Evolutionary conservation across 2,113 vertebrate species (phyloP).

Genomic region (Pelodiscus sinensis): DNA sequence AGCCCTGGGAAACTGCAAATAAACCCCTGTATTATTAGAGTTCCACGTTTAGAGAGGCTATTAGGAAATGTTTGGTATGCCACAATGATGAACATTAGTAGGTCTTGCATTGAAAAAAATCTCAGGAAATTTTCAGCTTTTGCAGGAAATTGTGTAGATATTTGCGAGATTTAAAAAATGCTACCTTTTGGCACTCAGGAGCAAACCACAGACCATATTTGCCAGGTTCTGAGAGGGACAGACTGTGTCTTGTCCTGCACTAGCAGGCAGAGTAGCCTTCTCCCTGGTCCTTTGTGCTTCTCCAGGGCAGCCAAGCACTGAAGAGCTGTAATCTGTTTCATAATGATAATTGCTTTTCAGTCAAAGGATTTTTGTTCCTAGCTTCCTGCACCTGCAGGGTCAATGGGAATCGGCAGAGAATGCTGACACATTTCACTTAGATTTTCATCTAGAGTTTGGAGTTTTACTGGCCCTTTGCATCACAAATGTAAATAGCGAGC

Average conservation of each 20-base stretch:
- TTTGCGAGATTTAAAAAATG: not conserved
- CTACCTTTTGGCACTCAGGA: not conserved
- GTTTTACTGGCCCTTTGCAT: not conserved
- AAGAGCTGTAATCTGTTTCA: not conserved
- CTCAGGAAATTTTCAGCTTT: not conserved
- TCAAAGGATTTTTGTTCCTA: not conserved
- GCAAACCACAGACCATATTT: not conserved
- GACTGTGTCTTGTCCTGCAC: not conserved
- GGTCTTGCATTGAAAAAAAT: not conserved
- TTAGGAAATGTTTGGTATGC: not conserved
- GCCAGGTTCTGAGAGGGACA: not conserved
- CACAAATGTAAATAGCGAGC: not conserved
- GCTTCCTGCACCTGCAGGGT: not conserved
- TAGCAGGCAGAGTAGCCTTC: not conserved
- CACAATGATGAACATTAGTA: not conserved
- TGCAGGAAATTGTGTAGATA: not conserved
- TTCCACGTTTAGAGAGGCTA: not conserved
- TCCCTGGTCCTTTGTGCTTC: not conserved
- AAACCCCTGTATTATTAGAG: not conserved
- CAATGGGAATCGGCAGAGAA: not conserved
- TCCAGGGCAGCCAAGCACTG: not conserved
- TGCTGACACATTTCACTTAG: not conserved
- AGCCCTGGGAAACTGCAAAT: not conserved
- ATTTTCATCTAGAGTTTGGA: not conserved
- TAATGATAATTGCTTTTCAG: fast-evolving